phyloP scores from a whole-genome alignment of 2,797 vertebrate genomes.

The Tympanoctomys barrerae region DNA sequence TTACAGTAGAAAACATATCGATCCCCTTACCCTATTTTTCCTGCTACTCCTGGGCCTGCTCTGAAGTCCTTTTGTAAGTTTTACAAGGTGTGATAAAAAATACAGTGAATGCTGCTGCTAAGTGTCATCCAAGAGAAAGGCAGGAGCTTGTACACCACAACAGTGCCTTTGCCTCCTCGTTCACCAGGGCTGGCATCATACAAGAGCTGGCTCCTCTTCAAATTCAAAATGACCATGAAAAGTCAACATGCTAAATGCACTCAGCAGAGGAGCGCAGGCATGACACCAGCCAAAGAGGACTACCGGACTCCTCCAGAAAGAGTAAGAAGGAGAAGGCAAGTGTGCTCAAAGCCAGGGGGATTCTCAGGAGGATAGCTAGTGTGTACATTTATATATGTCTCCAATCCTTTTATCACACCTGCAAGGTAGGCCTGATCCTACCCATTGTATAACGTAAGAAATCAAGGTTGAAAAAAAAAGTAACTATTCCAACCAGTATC shows the following conservation, averaged over 20 bases:
- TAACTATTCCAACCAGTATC: neutral
- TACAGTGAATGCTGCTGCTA: neutral
- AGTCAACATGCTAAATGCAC: neutral
- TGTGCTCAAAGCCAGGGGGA: neutral
- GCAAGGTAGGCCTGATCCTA: neutral
- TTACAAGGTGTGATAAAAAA: neutral
- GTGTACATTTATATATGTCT: neutral
- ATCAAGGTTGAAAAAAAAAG: neutral
- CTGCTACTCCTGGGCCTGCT: neutral
- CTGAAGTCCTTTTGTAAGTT: neutral
- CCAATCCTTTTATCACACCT: neutral
- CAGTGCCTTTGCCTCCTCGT: neutral
- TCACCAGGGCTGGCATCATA: neutral
- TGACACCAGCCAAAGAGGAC: neutral
- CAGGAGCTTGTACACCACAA: too few species aligned
- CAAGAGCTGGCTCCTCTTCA: neutral
- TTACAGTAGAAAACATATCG: neutral
- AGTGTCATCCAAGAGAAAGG: neutral
- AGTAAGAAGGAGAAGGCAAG: too few species aligned
- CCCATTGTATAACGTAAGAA: neutral
- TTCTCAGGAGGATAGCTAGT: neutral
- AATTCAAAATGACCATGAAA: neutral
- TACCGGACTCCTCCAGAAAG: neutral
- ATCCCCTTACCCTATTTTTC: neutral
- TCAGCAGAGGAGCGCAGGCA: neutral